A percentile compares a stretch with the other conserved stretches of the same genome.
Evolutionary conservation across 1,140 invertebrate genomes (phyloP).

Genomic region (Oedothorax gibbosus): DNA sequence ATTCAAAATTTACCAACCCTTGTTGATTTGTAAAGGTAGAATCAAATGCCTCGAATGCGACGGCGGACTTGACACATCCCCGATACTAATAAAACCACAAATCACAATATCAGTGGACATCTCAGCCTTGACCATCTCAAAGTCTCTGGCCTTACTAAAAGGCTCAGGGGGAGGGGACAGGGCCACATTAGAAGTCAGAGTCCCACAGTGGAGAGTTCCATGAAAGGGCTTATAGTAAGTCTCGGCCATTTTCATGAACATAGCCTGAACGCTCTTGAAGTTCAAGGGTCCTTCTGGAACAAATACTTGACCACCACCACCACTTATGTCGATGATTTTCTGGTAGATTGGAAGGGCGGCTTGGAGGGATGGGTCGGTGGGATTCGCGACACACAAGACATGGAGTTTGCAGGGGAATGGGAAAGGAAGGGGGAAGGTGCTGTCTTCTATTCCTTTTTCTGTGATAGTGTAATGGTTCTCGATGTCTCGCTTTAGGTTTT

Average conservation of each 20-base stretch:
- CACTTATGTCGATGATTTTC: constrained; percentile 74
- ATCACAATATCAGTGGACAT: constrained; percentile 79
- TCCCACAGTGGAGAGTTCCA: constrained; percentile 81
- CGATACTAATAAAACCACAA: constrained; percentile 84
- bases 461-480: constrained; percentile 46
- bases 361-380: constrained; percentile 66
- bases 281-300: constrained; percentile 74
- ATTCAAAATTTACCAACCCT: constrained; percentile 65
- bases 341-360: constrained; percentile 70
- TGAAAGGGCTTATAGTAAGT: constrained; percentile 83
- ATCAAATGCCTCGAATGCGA: constrained; percentile 90
- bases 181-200: constrained; percentile 79
- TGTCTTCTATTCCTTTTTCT: constrained; percentile 61
- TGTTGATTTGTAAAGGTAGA: constrained; percentile 77
- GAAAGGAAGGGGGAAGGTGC: constrained; percentile 78
- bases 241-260: constrained; percentile 81
- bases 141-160: constrained; percentile 76
- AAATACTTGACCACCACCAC: constrained; percentile 76
- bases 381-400: constrained; percentile 75
- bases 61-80: constrained; percentile 92
- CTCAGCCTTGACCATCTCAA: constrained; percentile 73
- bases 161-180: constrained; percentile 82
- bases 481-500: constrained; percentile 48
- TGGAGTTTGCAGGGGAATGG: constrained; percentile 84
- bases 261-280: constrained; percentile 74